A percentile compares a stretch with the other conserved stretches of the same genome.
phyloP scores from a whole-genome alignment of 2,888 invertebrate species.

The Hetaerina titia region DNA sequence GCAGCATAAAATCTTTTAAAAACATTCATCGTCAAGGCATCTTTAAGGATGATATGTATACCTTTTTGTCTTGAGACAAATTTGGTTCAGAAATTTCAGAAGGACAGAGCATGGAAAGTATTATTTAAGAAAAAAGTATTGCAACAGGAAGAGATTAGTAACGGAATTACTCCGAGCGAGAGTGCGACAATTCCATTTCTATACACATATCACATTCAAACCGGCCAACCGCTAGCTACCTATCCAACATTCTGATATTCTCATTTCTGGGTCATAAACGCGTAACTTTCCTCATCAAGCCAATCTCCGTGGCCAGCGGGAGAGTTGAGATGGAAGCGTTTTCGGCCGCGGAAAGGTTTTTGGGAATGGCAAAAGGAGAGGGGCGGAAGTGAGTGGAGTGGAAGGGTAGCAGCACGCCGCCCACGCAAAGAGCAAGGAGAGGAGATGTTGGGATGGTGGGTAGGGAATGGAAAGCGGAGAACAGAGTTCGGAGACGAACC shows the following conservation, averaged over 20 bases:
- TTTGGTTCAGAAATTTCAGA: too few species aligned
- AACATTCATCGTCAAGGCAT: too few species aligned
- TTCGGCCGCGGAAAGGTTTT: not conserved
- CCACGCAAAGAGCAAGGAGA: not conserved
- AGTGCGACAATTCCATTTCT: not conserved
- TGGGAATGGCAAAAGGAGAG: not conserved
- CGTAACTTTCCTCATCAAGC: not conserved
- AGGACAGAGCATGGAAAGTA: too few species aligned
- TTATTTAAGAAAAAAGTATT: too few species aligned
- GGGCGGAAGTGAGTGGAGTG: not conserved
- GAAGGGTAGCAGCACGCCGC: not conserved
- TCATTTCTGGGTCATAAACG: conserved; percentile 10
- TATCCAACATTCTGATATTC: not conserved
- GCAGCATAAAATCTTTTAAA: too few species aligned
- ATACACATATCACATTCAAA: not conserved
- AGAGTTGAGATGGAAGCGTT: not conserved
- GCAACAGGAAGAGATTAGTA: not conserved
- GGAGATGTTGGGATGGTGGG: not conserved
- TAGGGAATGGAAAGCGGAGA: not conserved
- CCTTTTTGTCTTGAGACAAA: too few species aligned
- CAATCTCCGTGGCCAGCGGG: not conserved
- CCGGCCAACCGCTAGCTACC: not conserved
- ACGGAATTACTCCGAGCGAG: not conserved
- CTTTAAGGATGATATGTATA: too few species aligned
- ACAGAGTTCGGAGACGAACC: not conserved